Evolutionary conservation across 2,797 vertebrate species (phyloP).

Genomic region (Catamblyrhynchus diadema): DNA sequence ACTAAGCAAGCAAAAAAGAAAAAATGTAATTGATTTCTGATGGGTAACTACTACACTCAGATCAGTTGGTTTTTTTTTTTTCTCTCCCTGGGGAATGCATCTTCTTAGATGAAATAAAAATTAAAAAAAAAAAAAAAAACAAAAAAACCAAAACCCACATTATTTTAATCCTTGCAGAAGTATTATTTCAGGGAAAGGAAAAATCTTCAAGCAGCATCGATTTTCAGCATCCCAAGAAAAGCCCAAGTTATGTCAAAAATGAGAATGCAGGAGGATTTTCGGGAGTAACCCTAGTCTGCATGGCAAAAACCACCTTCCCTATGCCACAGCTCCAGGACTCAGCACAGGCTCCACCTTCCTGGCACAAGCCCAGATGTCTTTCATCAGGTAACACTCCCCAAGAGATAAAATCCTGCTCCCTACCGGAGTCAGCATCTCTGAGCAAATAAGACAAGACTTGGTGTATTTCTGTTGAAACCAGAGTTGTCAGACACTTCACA

Average conservation of each 20-base stretch:
- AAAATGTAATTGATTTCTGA: not conserved
- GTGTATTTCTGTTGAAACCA: not conserved
- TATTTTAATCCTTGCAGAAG: not conserved
- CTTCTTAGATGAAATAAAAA: not conserved
- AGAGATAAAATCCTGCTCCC: not conserved
- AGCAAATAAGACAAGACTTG: not conserved
- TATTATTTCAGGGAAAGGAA: not conserved
- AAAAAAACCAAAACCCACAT: fast-evolving
- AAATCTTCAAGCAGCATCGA: not conserved
- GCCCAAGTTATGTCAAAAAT: not conserved
- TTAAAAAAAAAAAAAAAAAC: too few relatives aligned
- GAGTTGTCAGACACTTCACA: not conserved
- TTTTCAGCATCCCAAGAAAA: not conserved
- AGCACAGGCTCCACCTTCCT: not conserved
- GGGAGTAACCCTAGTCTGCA: not conserved
- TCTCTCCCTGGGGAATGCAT: not conserved
- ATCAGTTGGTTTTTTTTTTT: not conserved
- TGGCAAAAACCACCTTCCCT: not conserved
- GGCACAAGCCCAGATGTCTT: not conserved
- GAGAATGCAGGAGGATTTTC: not conserved
- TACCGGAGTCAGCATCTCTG: not conserved
- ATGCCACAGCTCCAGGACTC: not conserved
- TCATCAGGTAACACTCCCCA: not conserved
- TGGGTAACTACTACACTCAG: not conserved
- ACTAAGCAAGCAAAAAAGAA: not conserved